Percentiles rank a stretch among this genome's conserved stretches.
Conservation (phyloP, 2,113 vertebrate species). For the Xiphophorus maculatus region DNA sequence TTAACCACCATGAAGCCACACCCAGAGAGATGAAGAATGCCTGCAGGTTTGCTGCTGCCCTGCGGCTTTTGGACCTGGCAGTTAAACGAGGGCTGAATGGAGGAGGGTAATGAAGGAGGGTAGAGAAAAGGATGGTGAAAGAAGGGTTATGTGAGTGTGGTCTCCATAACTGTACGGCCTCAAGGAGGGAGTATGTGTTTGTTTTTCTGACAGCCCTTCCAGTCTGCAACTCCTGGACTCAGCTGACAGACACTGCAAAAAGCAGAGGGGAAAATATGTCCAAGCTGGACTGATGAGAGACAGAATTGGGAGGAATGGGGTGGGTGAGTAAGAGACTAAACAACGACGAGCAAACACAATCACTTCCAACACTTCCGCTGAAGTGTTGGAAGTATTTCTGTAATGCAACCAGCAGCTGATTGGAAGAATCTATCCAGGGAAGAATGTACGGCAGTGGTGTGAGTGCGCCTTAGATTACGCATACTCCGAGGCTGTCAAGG, state of each 20-base stretch:
- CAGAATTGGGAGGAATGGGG: not conserved
- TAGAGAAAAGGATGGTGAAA: conserved; percentile 36
- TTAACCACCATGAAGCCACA: conserved; percentile 51
- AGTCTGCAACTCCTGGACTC: conserved; percentile 34
- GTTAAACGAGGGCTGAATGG: not conserved
- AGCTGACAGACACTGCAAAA: conserved; percentile 58
- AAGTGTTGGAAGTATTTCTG: conserved; percentile 33
- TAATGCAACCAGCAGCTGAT: conserved; percentile 63
- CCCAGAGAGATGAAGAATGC: conserved; percentile 55
- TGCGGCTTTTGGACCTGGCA: conserved; percentile 33
- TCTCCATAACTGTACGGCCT: conserved; percentile 49
- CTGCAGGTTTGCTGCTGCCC: conserved; percentile 40
- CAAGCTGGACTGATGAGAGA: conserved; percentile 38
- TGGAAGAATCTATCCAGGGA: conserved; percentile 41
- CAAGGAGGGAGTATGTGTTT: conserved; percentile 63
- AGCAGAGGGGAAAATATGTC: conserved; percentile 27
- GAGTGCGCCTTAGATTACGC: conserved; percentile 36
- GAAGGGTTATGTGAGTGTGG: conserved; percentile 65
- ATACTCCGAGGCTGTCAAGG: conserved; percentile 36
- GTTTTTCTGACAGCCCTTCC: conserved; percentile 65
- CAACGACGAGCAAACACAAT: conserved; percentile 29
- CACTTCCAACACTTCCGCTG: conserved; percentile 17
- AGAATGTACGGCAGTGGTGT: conserved; percentile 35
- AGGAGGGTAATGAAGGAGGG: conserved; percentile 17
- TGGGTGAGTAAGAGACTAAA: not conserved